These are phyloP conservation scores for Hemaris fuciformis DNA, from an alignment of 2,888 invertebrate genomes.

Conservation along the genomic window DNA sequence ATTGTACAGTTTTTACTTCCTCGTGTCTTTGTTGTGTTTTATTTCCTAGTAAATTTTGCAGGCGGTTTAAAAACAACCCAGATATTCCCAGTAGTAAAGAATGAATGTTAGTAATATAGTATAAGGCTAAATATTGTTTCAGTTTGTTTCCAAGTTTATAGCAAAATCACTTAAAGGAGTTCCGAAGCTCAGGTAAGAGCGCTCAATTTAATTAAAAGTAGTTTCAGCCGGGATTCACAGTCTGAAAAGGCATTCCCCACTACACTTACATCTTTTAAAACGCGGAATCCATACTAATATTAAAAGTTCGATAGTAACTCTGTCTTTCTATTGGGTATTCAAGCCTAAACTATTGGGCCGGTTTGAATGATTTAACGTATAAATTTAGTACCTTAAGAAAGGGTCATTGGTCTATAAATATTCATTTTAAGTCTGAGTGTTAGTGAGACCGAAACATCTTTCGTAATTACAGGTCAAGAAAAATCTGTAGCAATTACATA, in stretches of 20 bases:
- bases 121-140: constrained; percentile 55
- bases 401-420: no score
- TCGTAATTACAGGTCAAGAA: no score
- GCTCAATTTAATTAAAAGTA: constrained; percentile 64
- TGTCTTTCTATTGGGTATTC: no score
- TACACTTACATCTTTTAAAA: constrained; percentile 27
- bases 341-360: no score
- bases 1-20: constrained; percentile 40
- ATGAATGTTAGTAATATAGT: constrained; percentile 35
- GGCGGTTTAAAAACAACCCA: no score
- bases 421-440: no score
- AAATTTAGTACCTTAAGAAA: no score
- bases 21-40: neutral
- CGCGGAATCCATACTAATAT: no score
- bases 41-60: neutral
- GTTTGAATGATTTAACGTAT: no score
- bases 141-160: constrained; percentile 57
- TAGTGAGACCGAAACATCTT: no score
- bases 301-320: neutral
- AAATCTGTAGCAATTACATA: no score
- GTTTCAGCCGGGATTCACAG: constrained; percentile 45
- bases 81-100: constrained; percentile 9
- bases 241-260: constrained; percentile 21
- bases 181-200: constrained; percentile 52
- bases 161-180: constrained; percentile 61